These are phyloP conservation scores for Lytechinus variegatus DNA, from an alignment of 35 echinoderm and acorn worm genomes.

Conservation along the genomic window DNA sequence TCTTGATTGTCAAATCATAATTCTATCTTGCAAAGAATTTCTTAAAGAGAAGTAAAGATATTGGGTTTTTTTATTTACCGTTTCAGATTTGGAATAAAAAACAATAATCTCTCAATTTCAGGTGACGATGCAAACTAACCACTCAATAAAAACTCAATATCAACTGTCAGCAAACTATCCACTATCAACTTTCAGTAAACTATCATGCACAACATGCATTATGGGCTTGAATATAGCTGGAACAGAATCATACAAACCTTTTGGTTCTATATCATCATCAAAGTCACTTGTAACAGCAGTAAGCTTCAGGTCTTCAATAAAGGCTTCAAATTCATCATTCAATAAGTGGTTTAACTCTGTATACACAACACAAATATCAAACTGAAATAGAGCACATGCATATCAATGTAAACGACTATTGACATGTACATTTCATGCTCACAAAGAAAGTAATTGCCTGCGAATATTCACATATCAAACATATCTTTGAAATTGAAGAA, in stretches of 20 bases:
- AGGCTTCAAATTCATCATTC: slow-evolving; percentile 86
- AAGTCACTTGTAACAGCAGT: slow-evolving; percentile 94
- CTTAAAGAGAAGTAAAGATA: no score
- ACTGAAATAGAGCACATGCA: slow-evolving; percentile 10
- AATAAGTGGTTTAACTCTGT: slow-evolving; percentile 83
- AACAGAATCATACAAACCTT: slow-evolving; percentile 60
- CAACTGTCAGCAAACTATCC: no score
- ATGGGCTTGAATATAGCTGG: neutral
- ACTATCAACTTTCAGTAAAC: neutral
- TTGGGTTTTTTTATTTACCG: no score
- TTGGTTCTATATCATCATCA: slow-evolving; percentile 73
- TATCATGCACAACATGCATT: neutral
- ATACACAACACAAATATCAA: slow-evolving; percentile 57
- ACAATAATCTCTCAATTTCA: no score
- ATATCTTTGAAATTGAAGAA: neutral
- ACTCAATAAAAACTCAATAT: no score
- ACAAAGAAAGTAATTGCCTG: neutral
- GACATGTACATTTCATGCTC: neutral
- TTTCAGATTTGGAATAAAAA: no score
- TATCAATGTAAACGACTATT: neutral
- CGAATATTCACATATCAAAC: neutral
- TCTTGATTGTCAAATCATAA: no score
- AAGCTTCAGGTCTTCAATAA: slow-evolving; percentile 93
- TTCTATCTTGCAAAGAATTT: no score
- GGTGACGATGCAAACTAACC: no score